These are phyloP conservation scores for Amphiprion percula DNA, from an alignment of 2,113 vertebrate genomes.

Conservation along the genomic window DNA sequence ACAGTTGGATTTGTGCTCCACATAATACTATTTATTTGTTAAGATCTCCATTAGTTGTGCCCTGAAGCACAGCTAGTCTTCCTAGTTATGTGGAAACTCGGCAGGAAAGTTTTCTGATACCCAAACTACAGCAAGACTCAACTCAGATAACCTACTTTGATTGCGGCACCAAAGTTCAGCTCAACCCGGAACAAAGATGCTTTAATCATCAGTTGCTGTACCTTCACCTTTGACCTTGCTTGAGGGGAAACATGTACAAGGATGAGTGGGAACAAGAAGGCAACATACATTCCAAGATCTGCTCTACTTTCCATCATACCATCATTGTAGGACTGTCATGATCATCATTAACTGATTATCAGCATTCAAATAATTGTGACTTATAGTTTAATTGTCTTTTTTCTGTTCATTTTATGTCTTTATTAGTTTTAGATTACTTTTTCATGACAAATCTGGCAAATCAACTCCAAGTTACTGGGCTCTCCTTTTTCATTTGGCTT, in stretches of 20 bases:
- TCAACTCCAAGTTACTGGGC: too few species aligned
- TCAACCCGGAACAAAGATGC: slow-evolving; percentile 5
- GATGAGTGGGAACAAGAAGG: slow-evolving; percentile 11
- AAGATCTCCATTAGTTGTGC: too few species aligned
- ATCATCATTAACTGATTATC: too few species aligned
- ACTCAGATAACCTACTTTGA: not conserved
- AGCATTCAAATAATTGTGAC: too few species aligned
- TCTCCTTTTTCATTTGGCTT: too few species aligned
- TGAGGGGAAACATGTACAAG: slow-evolving; percentile 3
- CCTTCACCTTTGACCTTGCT: slow-evolving; percentile 36
- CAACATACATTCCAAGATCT: slow-evolving; percentile 4
- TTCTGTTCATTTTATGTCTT: not conserved
- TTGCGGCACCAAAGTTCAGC: slow-evolving; percentile 7
- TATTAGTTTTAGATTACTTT: too few species aligned
- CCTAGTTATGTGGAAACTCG: not conserved
- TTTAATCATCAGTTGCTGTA: slow-evolving; percentile 31
- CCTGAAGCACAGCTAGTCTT: too few species aligned
- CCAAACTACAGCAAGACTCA: not conserved
- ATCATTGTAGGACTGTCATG: too few species aligned
- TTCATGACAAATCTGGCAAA: too few species aligned
- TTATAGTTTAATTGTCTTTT: not conserved
- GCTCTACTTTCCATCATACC: not conserved
- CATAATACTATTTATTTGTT: too few species aligned
- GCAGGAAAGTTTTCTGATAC: slow-evolving; percentile 1
- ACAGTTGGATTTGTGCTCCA: too few species aligned